Evolutionary conservation across 2,888 invertebrate genomes (phyloP), one percentile per base, ranked within the genome.

Genomic region (Diogma glabrata): DNA sequence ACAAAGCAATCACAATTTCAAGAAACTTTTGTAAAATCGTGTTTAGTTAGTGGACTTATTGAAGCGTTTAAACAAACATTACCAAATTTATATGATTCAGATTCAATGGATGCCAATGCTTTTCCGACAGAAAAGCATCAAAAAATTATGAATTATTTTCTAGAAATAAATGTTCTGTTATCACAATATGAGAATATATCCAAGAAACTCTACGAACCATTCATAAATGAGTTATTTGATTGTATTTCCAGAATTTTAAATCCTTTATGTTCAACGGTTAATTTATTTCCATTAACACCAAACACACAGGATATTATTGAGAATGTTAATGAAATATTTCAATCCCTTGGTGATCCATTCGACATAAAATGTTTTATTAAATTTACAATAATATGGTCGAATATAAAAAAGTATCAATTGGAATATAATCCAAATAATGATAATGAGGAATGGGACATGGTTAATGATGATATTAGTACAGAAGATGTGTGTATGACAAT

Each of bases 81-180:
- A 50, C 53, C 60, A 47, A 46, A 51, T 36, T n/a, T 38, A 51
- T 23, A 50, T 52, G 47, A 54, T 52, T 45, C 12, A 40, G 46
- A 28, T 33, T 33, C 58, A 38, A 54, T 54, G 20, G 56, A 58
- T 51, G 52, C 24, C 56, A 38, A 50, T 43, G 53, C 56, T 1
- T 55, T 60, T 4, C 60, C 61, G 12, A 59, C 62, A 17, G 58
- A 62, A 48, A 60, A 61, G 51, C 61, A 62, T 43, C 59, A 63
- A 33, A 67, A 67, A 54, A 63, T 64, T n/a, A 67, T 67, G 58
- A 66, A 63, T 51, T 63, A 66, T 46, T 70, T 70, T 55, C 59
- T 70, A 49, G 70, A 70, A 53, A 67, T 70, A 33, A 66, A 67
- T 53, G 64, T 65, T 6, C 67, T 68, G 36, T 56, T 70, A 17